Percentiles rank a stretch among this genome's conserved stretches.
These are phyloP conservation scores for Itoplectis maculator DNA, from an alignment of 2,888 invertebrate species.

Conservation along the genomic window DNA sequence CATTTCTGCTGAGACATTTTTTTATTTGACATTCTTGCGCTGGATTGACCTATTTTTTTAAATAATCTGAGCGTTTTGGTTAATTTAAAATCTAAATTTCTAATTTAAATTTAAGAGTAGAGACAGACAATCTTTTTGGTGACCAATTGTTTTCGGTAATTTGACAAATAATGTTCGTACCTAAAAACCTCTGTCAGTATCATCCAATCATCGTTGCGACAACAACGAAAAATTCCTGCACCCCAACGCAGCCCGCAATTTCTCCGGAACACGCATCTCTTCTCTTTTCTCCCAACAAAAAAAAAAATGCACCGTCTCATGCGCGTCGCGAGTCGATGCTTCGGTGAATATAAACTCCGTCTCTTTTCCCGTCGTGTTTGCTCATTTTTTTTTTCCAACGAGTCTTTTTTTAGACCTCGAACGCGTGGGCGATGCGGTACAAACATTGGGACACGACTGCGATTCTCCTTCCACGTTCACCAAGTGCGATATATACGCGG, in stretches of 20 bases:
- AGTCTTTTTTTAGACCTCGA: constrained; percentile 36
- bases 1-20: neutral
- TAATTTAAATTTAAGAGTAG: no score
- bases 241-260: no score
- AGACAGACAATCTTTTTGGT: no score
- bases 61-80: no score
- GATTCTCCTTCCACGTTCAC: constrained; percentile 14
- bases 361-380: neutral
- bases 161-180: no score
- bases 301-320: neutral
- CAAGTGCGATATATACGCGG: neutral
- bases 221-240: no score
- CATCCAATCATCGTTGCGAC: no score
- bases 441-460: constrained; percentile 31
- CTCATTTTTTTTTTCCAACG: constrained; percentile 29
- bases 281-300: no score
- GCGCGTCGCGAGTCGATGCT: neutral
- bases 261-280: no score
- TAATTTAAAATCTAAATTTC: no score
- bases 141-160: no score
- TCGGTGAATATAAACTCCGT: constrained; percentile 40
- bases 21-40: neutral
- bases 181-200: no score
- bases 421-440: constrained; percentile 44
- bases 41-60: neutral